These are phyloP conservation scores for Ochropacha duplaris DNA, from an alignment of 2,888 invertebrate species.

Conservation along the genomic window DNA sequence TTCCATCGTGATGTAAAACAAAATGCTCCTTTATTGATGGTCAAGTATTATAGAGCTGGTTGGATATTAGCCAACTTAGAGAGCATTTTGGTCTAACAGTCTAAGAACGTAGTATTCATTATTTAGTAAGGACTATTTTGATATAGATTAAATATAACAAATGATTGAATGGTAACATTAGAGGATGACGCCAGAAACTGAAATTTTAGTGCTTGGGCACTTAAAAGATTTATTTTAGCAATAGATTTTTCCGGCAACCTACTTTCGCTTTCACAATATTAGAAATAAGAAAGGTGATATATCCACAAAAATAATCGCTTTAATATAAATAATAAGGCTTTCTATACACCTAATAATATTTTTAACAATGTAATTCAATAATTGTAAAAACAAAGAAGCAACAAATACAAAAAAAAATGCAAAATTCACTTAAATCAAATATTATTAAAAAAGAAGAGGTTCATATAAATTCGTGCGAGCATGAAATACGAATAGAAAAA, in stretches of 20 bases:
- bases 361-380: too few species aligned
- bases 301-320: too few species aligned
- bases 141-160: not conserved
- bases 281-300: too few species aligned
- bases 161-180: not conserved
- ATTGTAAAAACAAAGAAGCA: too few species aligned
- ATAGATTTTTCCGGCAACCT: too few species aligned
- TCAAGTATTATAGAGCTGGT: constrained; percentile 2
- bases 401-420: too few species aligned
- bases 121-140: not conserved
- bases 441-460: not conserved
- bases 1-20: not conserved
- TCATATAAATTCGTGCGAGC: not conserved
- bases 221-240: too few species aligned
- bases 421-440: not conserved
- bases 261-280: too few species aligned
- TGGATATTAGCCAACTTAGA: not conserved
- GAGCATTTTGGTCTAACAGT: not conserved
- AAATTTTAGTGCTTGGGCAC: not conserved
- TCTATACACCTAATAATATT: too few species aligned
- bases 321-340: too few species aligned
- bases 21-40: constrained; percentile 4
- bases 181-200: not conserved
- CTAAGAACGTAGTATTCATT: not conserved
- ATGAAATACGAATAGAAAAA: not conserved